These are phyloP conservation scores for Alentia gelatinosa DNA, from an alignment of 2,888 invertebrate genomes.

Conservation along the genomic window DNA sequence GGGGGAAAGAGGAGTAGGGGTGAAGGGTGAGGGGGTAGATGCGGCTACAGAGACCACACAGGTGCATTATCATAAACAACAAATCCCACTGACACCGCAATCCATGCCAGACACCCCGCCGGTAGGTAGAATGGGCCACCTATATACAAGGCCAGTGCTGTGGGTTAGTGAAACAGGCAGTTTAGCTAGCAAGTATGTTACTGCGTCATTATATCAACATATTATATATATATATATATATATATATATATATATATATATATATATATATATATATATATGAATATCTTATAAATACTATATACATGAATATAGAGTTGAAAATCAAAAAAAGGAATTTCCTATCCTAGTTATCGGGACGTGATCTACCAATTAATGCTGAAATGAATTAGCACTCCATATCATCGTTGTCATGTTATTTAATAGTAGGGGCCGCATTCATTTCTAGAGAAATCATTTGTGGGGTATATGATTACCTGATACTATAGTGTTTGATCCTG, in stretches of 20 bases:
- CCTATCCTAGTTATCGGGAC: too few relatives aligned
- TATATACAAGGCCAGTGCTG: background rate
- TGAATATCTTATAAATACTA: background rate
- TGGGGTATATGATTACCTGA: too few relatives aligned
- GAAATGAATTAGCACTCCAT: too few relatives aligned
- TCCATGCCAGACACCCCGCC: background rate
- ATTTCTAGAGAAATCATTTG: too few relatives aligned
- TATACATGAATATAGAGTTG: background rate
- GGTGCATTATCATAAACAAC: constrained; percentile 42
- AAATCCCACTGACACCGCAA: background rate
- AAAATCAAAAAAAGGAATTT: background rate
- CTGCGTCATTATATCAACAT: too few relatives aligned
- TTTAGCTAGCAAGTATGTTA: too few relatives aligned
- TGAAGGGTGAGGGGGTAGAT: background rate
- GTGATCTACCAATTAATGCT: too few relatives aligned
- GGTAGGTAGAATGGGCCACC: background rate
- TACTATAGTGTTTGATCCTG: too few relatives aligned
- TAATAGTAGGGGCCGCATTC: too few relatives aligned
- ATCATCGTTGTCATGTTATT: too few relatives aligned
- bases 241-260: background rate
- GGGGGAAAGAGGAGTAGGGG: background rate
- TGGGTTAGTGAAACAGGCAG: too few relatives aligned
- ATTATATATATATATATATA: background rate
- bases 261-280: background rate
- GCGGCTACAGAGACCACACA: constrained; percentile 13